phyloP scores from a whole-genome alignment of 2,888 invertebrate genomes.

The Brachyptera risi region DNA sequence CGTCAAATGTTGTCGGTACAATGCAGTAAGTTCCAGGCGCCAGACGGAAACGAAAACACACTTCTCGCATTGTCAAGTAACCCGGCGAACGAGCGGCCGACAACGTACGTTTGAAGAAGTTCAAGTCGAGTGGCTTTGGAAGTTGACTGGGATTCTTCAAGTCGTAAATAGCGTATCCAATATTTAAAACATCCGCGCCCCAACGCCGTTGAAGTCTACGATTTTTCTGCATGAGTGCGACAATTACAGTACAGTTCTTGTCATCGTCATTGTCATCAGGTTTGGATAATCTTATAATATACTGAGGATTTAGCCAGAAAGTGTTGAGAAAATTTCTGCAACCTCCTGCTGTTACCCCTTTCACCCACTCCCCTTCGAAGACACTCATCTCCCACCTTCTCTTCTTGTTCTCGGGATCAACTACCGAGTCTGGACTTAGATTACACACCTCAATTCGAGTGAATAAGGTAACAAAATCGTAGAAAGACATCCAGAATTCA shows the following conservation, averaged over 20 bases:
- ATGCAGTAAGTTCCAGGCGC: slow-evolving; percentile 93
- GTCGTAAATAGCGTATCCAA: slow-evolving; percentile 94
- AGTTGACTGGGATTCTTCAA: slow-evolving; percentile 59
- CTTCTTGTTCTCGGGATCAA: slow-evolving; percentile 61
- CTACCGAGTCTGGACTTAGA: slow-evolving; percentile 87
- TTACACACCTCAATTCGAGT: slow-evolving; percentile 90
- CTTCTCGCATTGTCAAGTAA: slow-evolving; percentile 94
- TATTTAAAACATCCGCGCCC: slow-evolving; percentile 88
- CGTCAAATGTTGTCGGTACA: slow-evolving; percentile 95
- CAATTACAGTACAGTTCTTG: slow-evolving; percentile 87
- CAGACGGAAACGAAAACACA: slow-evolving; percentile 86
- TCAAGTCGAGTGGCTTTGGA: slow-evolving; percentile 71
- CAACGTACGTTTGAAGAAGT: slow-evolving; percentile 94
- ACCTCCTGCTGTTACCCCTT: slow-evolving; percentile 91
- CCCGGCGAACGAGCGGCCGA: slow-evolving; percentile 86
- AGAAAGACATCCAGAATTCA: slow-evolving; percentile 96
- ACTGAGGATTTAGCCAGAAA: slow-evolving; percentile 93
- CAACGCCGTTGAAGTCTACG: slow-evolving; percentile 81
- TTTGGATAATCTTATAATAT: slow-evolving; percentile 70
- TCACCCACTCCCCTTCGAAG: slow-evolving; percentile 90
- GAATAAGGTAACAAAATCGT: slow-evolving; percentile 83
- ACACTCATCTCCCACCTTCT: slow-evolving; percentile 92
- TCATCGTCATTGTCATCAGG: slow-evolving; percentile 82
- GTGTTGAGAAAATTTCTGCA: slow-evolving; percentile 88
- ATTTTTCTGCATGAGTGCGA: slow-evolving; percentile 96